Percentiles rank a stretch among this genome's conserved stretches.
Evolutionary conservation across 2,113 vertebrate genomes (phyloP).

Genomic region (Thalassoma bifasciatum): DNA sequence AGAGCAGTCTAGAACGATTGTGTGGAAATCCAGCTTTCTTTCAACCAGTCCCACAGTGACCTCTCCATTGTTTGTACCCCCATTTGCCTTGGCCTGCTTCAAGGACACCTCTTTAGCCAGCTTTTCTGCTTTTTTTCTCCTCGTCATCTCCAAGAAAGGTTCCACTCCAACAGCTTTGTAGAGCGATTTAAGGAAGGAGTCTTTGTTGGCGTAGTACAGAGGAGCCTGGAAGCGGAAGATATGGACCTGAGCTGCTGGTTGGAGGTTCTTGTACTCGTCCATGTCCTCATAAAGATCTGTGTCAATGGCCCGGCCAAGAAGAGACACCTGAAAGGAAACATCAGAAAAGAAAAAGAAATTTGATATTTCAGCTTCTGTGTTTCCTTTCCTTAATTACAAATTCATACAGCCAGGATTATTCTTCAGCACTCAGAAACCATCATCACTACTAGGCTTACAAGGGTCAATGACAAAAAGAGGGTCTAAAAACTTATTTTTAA

Average conservation of each 20-base stretch:
- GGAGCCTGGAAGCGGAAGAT: conserved; percentile 94
- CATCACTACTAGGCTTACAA: no score
- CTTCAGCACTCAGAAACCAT: no score
- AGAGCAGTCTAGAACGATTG: conserved; percentile 91
- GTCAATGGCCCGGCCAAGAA: conserved; percentile 86
- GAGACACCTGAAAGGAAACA: conserved; percentile 71
- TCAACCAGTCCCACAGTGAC: conserved; percentile 74
- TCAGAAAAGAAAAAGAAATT: not conserved
- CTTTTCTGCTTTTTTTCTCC: conserved; percentile 82
- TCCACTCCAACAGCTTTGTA: conserved; percentile 88
- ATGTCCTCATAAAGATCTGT: conserved; percentile 89
- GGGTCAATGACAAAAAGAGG: no score
- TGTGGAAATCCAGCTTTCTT: conserved; percentile 83
- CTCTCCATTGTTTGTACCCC: conserved; percentile 69
- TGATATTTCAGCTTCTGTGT: not conserved
- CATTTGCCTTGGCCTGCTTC: conserved; percentile 54
- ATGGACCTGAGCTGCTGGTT: conserved; percentile 81
- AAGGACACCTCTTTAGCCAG: conserved; percentile 60
- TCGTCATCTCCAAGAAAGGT: conserved; percentile 82
- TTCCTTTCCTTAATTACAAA: not conserved
- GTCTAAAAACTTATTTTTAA: no score
- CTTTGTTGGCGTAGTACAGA: conserved; percentile 93
- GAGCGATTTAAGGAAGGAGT: conserved; percentile 89
- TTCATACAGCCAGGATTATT: not conserved
- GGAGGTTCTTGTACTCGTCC: conserved; percentile 88